Conservation (phyloP, 2,797 vertebrate species). For the Vultur gryphus region DNA sequence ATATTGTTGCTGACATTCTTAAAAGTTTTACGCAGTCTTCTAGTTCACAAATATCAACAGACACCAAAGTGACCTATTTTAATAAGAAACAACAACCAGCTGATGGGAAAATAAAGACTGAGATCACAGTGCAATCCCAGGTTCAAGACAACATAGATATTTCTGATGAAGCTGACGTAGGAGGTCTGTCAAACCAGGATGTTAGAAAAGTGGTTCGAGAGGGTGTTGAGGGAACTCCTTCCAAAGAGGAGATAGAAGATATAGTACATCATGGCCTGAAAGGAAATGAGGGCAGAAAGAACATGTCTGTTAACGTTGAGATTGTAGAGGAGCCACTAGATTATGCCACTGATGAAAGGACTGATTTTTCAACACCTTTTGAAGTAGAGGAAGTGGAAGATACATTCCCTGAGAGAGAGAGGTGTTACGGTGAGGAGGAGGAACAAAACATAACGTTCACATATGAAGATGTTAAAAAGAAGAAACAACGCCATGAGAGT, state of each 20-base stretch:
- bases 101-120: slow-evolving; percentile 82
- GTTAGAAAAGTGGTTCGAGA: slow-evolving; percentile 78
- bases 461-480: slow-evolving; percentile 27
- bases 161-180: slow-evolving; percentile 72
- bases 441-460: slow-evolving; percentile 3
- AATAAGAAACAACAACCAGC: slow-evolving; percentile 80
- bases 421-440: slow-evolving; percentile 35
- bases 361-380: slow-evolving; percentile 75
- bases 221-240: slow-evolving; percentile 76
- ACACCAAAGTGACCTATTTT: slow-evolving; percentile 83
- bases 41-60: slow-evolving; percentile 74
- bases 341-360: slow-evolving; percentile 69
- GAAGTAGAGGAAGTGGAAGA: slow-evolving; percentile 90
- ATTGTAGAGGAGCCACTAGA: slow-evolving; percentile 87
- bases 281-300: slow-evolving; percentile 70
- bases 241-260: slow-evolving; percentile 83
- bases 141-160: slow-evolving; percentile 83
- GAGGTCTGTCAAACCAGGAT: slow-evolving; percentile 77
- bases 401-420: slow-evolving; percentile 42
- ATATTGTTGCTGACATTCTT: slow-evolving; percentile 87
- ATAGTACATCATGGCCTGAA: slow-evolving; percentile 81
- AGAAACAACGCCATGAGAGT: slow-evolving; percentile 15
- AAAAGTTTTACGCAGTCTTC: slow-evolving; percentile 85
- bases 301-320: slow-evolving; percentile 85
- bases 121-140: slow-evolving; percentile 87